These are phyloP conservation scores for Osmoderma eremita DNA, from an alignment of 2,888 invertebrate genomes.

Conservation along the genomic window DNA sequence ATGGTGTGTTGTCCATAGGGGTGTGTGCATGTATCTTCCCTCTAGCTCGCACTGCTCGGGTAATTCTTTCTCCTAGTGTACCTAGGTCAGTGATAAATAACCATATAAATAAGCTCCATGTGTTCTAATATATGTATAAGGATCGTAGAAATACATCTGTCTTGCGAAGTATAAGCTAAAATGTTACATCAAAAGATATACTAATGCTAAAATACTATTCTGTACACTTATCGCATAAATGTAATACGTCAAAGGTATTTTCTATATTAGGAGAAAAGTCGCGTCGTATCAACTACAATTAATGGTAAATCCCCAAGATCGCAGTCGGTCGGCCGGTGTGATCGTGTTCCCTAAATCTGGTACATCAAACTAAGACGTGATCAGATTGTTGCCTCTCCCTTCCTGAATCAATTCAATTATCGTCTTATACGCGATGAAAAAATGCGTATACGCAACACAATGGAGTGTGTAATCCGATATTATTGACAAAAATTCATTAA, in stretches of 20 bases:
- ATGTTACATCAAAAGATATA: no score
- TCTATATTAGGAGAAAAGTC: constrained; percentile 7
- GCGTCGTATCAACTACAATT: constrained; percentile 36
- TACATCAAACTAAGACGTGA: constrained; percentile 40
- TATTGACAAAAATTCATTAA: constrained; percentile 49
- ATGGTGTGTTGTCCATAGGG: no score
- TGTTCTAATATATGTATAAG: background rate
- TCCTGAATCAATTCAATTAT: constrained; percentile 13
- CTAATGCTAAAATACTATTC: no score
- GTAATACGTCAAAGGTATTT: constrained; percentile 36
- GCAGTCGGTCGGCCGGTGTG: constrained; percentile 13
- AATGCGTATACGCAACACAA: background rate
- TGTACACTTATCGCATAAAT: constrained; percentile 1
- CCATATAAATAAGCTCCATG: background rate
- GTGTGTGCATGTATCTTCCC: no score
- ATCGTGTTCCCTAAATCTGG: constrained; percentile 34
- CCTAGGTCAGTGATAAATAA: no score
- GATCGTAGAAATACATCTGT: background rate
- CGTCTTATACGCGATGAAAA: background rate
- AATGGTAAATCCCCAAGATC: constrained; percentile 34
- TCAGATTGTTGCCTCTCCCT: constrained; percentile 19
- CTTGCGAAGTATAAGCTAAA: no score
- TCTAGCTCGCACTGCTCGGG: no score
- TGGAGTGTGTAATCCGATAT: background rate
- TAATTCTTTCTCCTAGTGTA: no score